Conservation (phyloP, 2,797 vertebrate genomes). For the Ciconia nigra region DNA sequence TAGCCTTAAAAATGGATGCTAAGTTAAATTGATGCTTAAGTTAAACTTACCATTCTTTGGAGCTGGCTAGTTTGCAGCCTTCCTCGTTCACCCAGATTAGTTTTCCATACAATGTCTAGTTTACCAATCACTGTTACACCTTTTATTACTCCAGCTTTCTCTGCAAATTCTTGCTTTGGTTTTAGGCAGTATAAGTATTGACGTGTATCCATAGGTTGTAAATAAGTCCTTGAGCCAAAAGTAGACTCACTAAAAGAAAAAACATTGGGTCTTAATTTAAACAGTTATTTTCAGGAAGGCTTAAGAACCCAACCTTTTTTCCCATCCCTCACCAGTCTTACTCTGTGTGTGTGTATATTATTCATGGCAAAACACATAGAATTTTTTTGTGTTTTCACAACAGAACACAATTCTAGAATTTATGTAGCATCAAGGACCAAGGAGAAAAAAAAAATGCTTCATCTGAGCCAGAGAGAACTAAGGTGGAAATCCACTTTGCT, state of each 20-base stretch:
- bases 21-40: neutral
- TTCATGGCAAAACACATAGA: neutral
- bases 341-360: neutral
- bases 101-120: constrained; percentile 98
- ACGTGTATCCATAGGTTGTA: constrained; percentile 96
- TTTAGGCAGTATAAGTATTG: constrained; percentile 98
- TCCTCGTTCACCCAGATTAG: constrained; percentile 94
- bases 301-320: neutral
- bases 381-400: neutral
- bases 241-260: constrained; percentile 83
- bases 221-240: constrained; percentile 95
- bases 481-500: neutral
- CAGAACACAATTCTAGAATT: neutral
- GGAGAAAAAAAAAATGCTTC: neutral
- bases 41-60: constrained; percentile 90
- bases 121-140: constrained; percentile 98
- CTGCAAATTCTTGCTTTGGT: constrained; percentile 95
- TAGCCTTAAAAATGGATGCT: neutral
- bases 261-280: neutral
- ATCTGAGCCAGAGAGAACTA: neutral
- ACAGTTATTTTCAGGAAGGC: neutral
- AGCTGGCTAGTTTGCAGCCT: constrained; percentile 97
- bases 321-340: neutral
- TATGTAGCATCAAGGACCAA: neutral
- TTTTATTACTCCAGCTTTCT: constrained; percentile 97